Base-by-base conservation (phyloP, 2,113 vertebrate species). In the Perognathus longimembris region DNA sequence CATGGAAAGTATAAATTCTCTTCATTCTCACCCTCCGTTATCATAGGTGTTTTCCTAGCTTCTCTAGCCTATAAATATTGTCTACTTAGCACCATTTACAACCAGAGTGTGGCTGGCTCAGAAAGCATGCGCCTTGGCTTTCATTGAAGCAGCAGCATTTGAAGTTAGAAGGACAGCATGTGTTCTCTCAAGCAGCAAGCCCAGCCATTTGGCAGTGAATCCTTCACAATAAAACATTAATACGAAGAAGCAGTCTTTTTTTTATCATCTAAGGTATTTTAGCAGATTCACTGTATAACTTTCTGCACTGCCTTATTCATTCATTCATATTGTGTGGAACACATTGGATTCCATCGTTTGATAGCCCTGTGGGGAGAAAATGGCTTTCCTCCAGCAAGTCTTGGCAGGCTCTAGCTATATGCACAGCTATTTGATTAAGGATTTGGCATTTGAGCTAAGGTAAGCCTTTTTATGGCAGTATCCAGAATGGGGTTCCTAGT, bases 381-480 rank as follows among this genome's bases (percentile, higher is more conserved):
- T 97, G 96, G 93, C 89, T 95, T 94, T 91, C 79, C 88, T 97
- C 97, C 97, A 97, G 91, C 21, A n/a, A 14, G 88, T 85, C 95
- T 93, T 97, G 98, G 94, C 96, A 97, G 94, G 50, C 36, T 6
- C 78, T 73, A 66, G 42, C 81, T 77, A 88, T 96, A 95, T n/a
- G n/a, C 94, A 94, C 92, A 94, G 89, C 76, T 97, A 96, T 87
- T 97, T 95, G 96, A 85, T 95, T 97, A 94, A 96, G 92, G 88
- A 96, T 95, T 97, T 97, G 97, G 96, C 96, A 30, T 96, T 15
- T 42, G 93, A 92, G 92, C 93, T 89, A 95, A 98, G 97, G 97
- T 97, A 96, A 96, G 78, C 71, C 89, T 96, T 97, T 96, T 97
- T 96, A 95, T 67, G 89, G 88, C 30, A 17, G 94, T 96, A 94